Conservation (phyloP, 2,888 invertebrate genomes). For the Melikaiella ostensackeni region DNA sequence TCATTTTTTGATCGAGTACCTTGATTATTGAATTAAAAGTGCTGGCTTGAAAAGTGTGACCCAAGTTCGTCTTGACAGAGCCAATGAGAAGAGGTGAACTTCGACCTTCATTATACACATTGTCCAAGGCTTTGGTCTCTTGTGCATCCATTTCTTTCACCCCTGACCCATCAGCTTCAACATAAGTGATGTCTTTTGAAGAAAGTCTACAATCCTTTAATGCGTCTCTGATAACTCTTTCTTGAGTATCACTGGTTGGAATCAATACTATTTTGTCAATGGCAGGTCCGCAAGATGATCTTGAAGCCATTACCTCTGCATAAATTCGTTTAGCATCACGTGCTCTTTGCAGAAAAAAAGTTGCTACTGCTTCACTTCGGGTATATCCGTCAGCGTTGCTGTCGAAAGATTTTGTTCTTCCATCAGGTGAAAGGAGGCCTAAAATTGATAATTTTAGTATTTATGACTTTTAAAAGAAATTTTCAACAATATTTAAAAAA, state of each 20-base stretch:
- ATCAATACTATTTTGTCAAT: constrained; percentile 6
- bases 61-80: constrained; percentile 57
- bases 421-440: constrained; percentile 52
- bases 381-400: constrained; percentile 48
- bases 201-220: constrained; percentile 49
- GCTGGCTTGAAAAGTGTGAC: constrained; percentile 36
- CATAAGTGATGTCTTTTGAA: constrained; percentile 52
- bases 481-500: not conserved
- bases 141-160: constrained; percentile 77
- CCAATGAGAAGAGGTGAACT: constrained; percentile 55
- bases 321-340: constrained; percentile 54
- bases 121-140: constrained; percentile 57
- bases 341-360: constrained; percentile 51
- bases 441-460: constrained; percentile 57
- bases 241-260: constrained; percentile 48
- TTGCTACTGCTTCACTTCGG: constrained; percentile 51
- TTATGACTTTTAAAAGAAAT: not conserved
- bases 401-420: constrained; percentile 52
- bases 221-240: constrained; percentile 45
- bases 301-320: constrained; percentile 71
- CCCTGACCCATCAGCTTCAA: constrained; percentile 80
- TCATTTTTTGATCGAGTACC: constrained; percentile 40
- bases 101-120: constrained; percentile 52
- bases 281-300: constrained; percentile 78
- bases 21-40: constrained; percentile 48